Evolutionary conservation across 2,888 invertebrate genomes (phyloP).

Genomic region (Drosophila pseudotakahashii): DNA sequence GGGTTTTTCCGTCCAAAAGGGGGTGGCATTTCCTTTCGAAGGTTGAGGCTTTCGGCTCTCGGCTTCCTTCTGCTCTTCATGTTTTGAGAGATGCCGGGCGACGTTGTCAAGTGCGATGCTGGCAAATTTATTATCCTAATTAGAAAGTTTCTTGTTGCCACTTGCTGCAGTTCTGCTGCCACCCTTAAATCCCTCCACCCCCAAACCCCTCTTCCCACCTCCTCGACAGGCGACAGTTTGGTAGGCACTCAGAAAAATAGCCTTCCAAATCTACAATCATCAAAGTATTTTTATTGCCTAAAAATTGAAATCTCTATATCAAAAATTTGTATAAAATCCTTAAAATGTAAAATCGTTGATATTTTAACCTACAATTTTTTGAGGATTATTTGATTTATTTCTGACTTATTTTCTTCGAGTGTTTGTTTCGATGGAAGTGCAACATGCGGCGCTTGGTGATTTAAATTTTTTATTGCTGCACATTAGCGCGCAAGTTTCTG

Average conservation of each 20-base stretch:
- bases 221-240: conserved; percentile 7
- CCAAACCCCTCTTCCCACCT: background rate
- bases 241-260: conserved; percentile 9
- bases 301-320: background rate
- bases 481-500: conserved; percentile 76
- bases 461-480: conserved; percentile 68
- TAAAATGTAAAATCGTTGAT: no score
- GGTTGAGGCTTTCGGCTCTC: background rate
- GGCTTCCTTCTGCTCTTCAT: conserved; percentile 52
- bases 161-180: conserved; percentile 40
- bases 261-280: background rate
- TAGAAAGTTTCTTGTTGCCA: conserved; percentile 80
- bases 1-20: background rate
- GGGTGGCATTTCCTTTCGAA: background rate
- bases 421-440: conserved; percentile 38
- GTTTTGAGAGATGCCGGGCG: conserved; percentile 61
- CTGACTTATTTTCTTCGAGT: conserved; percentile 19
- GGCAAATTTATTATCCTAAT: conserved; percentile 82
- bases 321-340: no score
- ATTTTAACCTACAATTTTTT: no score
- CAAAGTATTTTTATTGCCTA: background rate
- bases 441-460: conserved; percentile 65
- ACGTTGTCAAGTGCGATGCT: conserved; percentile 75
- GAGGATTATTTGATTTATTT: no score
- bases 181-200: background rate